Conservation (phyloP, 2,797 vertebrate species). For the Simalia tracyae region DNA sequence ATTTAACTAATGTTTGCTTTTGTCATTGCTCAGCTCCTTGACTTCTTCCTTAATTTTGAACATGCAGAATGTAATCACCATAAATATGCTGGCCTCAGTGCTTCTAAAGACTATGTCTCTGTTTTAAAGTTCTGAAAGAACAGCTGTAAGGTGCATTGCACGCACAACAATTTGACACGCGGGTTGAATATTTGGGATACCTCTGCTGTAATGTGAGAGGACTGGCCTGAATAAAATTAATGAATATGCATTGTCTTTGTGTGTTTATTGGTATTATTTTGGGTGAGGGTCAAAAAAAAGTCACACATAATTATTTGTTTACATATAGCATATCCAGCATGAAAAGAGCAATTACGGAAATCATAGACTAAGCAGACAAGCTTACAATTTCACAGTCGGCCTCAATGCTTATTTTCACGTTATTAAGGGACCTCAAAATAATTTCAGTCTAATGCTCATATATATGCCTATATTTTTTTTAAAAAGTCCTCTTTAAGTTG, state of each 20-base stretch:
- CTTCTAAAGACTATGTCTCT: not conserved
- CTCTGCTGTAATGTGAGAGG: not conserved
- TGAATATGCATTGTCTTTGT: not conserved
- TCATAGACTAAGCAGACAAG: conserved; percentile 7
- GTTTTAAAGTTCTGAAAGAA: not conserved
- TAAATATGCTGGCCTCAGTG: not conserved
- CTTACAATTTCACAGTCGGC: not conserved
- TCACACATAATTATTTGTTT: not conserved
- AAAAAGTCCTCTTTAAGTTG: not conserved
- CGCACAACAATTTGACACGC: not conserved
- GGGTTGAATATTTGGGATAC: not conserved
- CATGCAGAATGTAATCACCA: not conserved
- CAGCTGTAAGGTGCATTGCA: not conserved
- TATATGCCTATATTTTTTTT: not conserved
- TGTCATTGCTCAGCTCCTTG: not conserved
- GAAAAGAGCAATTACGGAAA: not conserved
- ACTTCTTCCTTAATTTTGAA: not conserved
- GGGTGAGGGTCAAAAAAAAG: not conserved
- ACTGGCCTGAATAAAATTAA: not conserved
- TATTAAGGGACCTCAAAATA: not conserved
- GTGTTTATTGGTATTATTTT: not conserved
- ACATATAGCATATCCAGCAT: not conserved
- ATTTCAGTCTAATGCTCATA: not conserved
- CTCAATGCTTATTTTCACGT: not conserved
- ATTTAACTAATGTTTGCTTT: not conserved